phyloP scores from a whole-genome alignment of 2,888 invertebrate species.

The Pharmacophagus antenor region DNA sequence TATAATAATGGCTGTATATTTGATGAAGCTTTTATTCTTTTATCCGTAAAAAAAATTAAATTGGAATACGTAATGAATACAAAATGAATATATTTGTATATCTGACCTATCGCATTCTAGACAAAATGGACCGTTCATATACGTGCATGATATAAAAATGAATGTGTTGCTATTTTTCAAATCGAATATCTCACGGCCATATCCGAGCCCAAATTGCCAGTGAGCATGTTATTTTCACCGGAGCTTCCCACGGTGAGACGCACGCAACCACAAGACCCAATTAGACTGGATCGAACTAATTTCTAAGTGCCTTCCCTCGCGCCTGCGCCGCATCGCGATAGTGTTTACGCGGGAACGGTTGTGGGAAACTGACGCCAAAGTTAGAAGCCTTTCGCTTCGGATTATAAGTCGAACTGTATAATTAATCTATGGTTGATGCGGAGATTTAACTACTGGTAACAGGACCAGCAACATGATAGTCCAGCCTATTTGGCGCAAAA shows the following conservation, averaged over 20 bases:
- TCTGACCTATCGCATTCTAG: not conserved
- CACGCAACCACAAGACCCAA: slow-evolving; percentile 59
- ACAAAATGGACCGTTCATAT: slow-evolving; percentile 23
- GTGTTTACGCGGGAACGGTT: slow-evolving; percentile 21
- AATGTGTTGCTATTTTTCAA: slow-evolving; percentile 32
- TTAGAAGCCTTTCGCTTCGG: slow-evolving; percentile 6
- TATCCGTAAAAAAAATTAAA: too few relatives aligned
- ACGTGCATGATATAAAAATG: slow-evolving; percentile 17
- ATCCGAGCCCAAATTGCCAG: slow-evolving; percentile 61
- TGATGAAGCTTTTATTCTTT: too few relatives aligned
- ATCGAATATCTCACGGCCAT: slow-evolving; percentile 52
- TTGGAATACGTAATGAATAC: too few relatives aligned
- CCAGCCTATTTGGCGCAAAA: not conserved
- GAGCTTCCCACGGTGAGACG: slow-evolving; percentile 66
- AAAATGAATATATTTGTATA: too few relatives aligned
- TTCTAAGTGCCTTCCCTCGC: slow-evolving; percentile 45
- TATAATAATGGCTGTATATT: too few relatives aligned
- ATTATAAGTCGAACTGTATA: slow-evolving; percentile 5
- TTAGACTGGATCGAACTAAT: slow-evolving; percentile 56
- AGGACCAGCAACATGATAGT: not conserved
- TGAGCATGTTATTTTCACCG: slow-evolving; percentile 62
- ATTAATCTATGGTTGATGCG: not conserved
- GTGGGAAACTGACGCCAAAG: slow-evolving; percentile 14
- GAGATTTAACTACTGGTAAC: slow-evolving; percentile 5
- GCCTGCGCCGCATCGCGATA: slow-evolving; percentile 17